phyloP scores from a whole-genome alignment of 2,888 invertebrate genomes.

The Panzeria rudis region DNA sequence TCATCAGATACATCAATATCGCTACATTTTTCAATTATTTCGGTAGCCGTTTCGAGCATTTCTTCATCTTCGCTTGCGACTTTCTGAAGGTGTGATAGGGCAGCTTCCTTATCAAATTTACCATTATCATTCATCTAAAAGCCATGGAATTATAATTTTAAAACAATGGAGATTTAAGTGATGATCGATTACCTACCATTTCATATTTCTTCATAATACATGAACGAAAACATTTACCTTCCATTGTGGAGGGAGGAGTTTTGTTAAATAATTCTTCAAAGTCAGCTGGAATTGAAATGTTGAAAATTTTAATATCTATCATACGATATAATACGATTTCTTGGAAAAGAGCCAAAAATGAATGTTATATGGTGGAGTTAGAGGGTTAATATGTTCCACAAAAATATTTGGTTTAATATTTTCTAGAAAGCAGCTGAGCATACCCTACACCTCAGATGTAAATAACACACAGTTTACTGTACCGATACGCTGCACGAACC shows the following conservation, averaged over 20 bases:
- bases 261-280: slow-evolving; percentile 74
- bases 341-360: too few species aligned
- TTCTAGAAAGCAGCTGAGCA: too few species aligned
- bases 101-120: slow-evolving; percentile 75
- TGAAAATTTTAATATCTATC: background rate
- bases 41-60: slow-evolving; percentile 74
- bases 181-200: slow-evolving; percentile 65
- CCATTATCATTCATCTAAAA: slow-evolving; percentile 75
- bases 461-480: too few species aligned
- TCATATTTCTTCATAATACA: slow-evolving; percentile 77
- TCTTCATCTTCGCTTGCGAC: slow-evolving; percentile 72
- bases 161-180: background rate
- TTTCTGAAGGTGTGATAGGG: slow-evolving; percentile 73
- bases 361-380: too few species aligned
- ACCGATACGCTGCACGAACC: too few species aligned
- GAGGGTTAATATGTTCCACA: too few species aligned
- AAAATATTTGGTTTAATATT: too few species aligned
- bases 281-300: slow-evolving; percentile 70
- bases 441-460: too few species aligned
- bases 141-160: background rate
- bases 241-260: slow-evolving; percentile 72
- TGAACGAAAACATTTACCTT: slow-evolving; percentile 78
- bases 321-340: too few species aligned
- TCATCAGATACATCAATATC: slow-evolving; percentile 75
- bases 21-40: slow-evolving; percentile 76